These are phyloP conservation scores for Aphelinus certus DNA, from an alignment of 1,140 invertebrate species.

Conservation along the genomic window DNA sequence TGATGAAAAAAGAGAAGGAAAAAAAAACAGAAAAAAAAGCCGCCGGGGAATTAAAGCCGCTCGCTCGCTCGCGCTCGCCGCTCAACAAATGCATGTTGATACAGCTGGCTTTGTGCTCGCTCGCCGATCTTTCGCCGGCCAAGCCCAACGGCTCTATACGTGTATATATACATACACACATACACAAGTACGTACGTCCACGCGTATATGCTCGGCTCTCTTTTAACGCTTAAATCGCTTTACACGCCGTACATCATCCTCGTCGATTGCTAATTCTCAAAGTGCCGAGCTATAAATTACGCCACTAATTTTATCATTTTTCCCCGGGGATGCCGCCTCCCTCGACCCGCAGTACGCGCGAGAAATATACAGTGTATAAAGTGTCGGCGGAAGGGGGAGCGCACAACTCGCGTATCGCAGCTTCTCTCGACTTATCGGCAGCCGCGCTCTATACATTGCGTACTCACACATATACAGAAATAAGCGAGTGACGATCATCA, in stretches of 20 bases:
- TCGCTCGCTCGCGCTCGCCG: conserved; percentile 17
- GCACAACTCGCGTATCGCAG: no score
- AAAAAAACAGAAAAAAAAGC: background rate
- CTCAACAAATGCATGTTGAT: conserved; percentile 58
- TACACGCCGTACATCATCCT: conserved; percentile 38
- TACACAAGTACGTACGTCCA: background rate
- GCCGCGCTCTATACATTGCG: background rate
- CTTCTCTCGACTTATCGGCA: no score
- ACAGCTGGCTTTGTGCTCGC: conserved; percentile 56
- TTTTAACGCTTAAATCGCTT: conserved; percentile 35
- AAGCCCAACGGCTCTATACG: conserved; percentile 16
- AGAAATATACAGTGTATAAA: no score
- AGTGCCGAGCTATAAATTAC: conserved; percentile 32
- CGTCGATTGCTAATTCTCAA: conserved; percentile 39
- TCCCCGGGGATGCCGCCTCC: background rate
- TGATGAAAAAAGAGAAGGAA: background rate
- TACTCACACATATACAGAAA: background rate
- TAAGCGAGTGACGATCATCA: background rate
- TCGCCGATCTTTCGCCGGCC: conserved; percentile 42
- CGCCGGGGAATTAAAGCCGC: conserved; percentile 43
- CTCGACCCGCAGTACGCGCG: no score
- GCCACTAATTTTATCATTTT: conserved; percentile 34
- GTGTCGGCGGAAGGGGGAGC: no score
- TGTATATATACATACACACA: no score
- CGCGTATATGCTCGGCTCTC: background rate